Conservation (phyloP, 2,888 invertebrate species). For the Drosophila borealis region DNA sequence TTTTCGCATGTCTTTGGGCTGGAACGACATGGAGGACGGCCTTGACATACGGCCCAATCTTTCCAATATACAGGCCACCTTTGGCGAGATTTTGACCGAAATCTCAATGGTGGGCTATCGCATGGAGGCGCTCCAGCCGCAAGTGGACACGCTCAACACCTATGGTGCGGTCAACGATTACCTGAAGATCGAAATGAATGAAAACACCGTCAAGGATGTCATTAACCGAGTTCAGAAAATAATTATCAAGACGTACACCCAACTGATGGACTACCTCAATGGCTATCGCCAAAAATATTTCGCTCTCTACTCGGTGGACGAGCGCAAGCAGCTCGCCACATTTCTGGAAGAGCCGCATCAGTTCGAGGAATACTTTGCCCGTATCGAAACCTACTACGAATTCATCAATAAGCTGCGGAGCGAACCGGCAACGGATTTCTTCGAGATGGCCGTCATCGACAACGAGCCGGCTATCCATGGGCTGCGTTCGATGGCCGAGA, state of each 20-base stretch:
- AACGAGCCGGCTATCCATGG: conserved; percentile 88
- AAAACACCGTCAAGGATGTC: conserved; percentile 86
- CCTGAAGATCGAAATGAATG: conserved; percentile 87
- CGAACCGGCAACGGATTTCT: conserved; percentile 89
- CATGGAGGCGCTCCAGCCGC: conserved; percentile 86
- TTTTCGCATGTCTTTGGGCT: conserved; percentile 86
- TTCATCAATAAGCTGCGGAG: conserved; percentile 87
- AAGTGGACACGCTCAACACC: conserved; percentile 80
- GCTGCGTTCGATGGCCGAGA: conserved; percentile 87
- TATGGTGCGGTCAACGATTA: conserved; percentile 82
- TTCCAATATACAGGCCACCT: conserved; percentile 86
- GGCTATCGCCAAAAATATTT: conserved; percentile 86
- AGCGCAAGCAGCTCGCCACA: conserved; percentile 85
- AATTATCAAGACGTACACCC: conserved; percentile 86
- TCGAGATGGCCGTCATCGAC: conserved; percentile 88
- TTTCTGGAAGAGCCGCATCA: conserved; percentile 86
- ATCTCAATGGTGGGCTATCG: conserved; percentile 87
- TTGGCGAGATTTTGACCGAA: conserved; percentile 87
- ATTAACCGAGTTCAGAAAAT: conserved; percentile 86
- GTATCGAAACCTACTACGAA: conserved; percentile 87
- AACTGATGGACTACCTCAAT: conserved; percentile 87
- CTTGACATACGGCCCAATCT: conserved; percentile 88
- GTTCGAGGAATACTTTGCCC: conserved; percentile 87
- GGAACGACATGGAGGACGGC: conserved; percentile 53
- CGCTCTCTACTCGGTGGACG: conserved; percentile 86